Percentiles rank a stretch among this genome's conserved stretches.
Evolutionary conservation across 1,140 invertebrate genomes (phyloP).

Genomic region (Drosophila kepulauana): DNA sequence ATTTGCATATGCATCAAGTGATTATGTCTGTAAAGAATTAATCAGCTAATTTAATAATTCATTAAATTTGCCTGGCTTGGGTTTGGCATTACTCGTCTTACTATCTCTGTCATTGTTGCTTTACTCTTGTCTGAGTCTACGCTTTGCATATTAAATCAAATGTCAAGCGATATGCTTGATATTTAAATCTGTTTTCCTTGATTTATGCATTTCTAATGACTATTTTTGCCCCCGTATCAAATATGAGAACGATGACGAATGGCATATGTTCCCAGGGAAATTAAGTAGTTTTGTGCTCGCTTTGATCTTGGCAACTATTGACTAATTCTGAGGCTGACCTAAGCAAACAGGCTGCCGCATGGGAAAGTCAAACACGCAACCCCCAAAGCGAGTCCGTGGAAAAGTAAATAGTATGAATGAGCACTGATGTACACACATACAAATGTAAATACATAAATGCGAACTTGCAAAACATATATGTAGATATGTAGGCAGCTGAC

Average conservation of each 20-base stretch:
- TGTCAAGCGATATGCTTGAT: constrained; percentile 15
- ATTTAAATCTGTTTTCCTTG: constrained; percentile 13
- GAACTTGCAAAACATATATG: not conserved
- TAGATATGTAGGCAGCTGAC: constrained; percentile 21
- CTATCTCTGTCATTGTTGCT: not conserved
- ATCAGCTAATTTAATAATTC: constrained; percentile 16
- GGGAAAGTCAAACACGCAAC: constrained; percentile 68
- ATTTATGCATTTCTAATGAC: constrained; percentile 43
- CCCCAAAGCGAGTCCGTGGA: constrained; percentile 30
- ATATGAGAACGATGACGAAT: constrained; percentile 20
- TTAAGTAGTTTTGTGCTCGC: constrained; percentile 49
- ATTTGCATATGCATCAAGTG: not conserved
- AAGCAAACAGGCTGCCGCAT: constrained; percentile 60
- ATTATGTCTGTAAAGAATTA: not conserved
- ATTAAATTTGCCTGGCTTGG: not conserved
- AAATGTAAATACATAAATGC: constrained; percentile 10
- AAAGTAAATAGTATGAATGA: constrained; percentile 61
- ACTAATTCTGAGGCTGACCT: constrained; percentile 54
- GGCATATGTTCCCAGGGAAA: constrained; percentile 35
- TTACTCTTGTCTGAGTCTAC: not conserved
- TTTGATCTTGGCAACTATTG: constrained; percentile 77
- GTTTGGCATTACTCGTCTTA: not conserved
- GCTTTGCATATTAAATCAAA: constrained; percentile 1
- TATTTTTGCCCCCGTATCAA: constrained; percentile 34
- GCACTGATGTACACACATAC: constrained; percentile 11